Evolutionary conservation across 2,797 vertebrate genomes (phyloP), one percentile per base, ranked within the genome.

Genomic region (Pangasius djambal): DNA sequence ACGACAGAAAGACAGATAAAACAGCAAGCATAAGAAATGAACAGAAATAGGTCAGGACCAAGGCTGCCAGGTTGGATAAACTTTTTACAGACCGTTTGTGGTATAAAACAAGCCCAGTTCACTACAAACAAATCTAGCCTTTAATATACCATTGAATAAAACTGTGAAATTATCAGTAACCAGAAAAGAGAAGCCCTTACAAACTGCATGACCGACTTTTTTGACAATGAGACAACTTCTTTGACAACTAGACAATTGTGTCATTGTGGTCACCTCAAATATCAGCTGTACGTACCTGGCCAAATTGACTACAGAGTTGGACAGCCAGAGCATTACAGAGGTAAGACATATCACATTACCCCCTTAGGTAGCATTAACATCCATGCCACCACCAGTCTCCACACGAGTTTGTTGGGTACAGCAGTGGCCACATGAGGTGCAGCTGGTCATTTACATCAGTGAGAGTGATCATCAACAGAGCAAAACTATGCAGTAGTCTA

Each of bases 1-100:
- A 31, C 85, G 72, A 81, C 37, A 86, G 86, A 83, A 61, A n/a
- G 40, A 61, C 20, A 59, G 3, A 50, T 75, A 52, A 22, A 82
- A 82, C 20, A 13, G 31, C 37, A 81, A 81, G 18, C 20, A 34
- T 81, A 34, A 57, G 16, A 57, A 59, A 81, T 79, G 7, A 81
- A 59, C 55, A 22, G 4, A 59, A 81, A 81, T 15, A 1, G 31
- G 31, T 25, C 31, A 81, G 48, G 25, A 52, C 44, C 25, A 77
- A 50, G n/a, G 18, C 12, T 81, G 50, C n/a, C 4, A 57, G 78
- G 7, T 59, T 81, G 52, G 52, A 10, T 57, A 59, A 57, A 12
- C 4, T 22, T 9, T 59, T 57, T 79, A 20, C 8, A 57, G 18
- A 79, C 75, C 16, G 20, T 79, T 31, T 18, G 3, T 52, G 6